Percentiles rank a stretch among this genome's conserved stretches.
phyloP scores from a whole-genome alignment of 2,113 vertebrate genomes.

The Grammomys dolichurus region DNA sequence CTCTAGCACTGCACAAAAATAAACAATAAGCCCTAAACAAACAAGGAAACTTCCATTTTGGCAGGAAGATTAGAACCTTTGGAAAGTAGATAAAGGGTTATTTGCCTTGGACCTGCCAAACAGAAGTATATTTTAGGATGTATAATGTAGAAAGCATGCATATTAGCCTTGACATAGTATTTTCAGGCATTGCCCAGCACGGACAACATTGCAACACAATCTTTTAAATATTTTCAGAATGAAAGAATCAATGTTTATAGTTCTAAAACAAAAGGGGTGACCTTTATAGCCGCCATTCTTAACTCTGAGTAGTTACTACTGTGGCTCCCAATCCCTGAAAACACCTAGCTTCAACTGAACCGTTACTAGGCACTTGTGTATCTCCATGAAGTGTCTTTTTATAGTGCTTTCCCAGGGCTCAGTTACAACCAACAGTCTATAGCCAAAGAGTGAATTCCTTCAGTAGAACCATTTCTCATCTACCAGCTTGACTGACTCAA shows the following conservation, averaged over 20 bases:
- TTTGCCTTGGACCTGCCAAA: not conserved
- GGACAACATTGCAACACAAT: not conserved
- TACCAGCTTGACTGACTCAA: not conserved
- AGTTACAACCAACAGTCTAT: not conserved
- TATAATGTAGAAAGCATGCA: not conserved
- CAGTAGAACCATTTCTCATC: not conserved
- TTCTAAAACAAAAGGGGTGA: slow-evolving; percentile 15
- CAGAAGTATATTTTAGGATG: not conserved
- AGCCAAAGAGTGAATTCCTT: slow-evolving; percentile 37
- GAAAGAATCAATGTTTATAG: slow-evolving; percentile 35
- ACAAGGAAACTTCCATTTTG: not conserved
- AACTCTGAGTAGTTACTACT: not conserved
- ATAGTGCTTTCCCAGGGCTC: not conserved
- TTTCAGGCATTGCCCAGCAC: not conserved
- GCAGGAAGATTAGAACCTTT: not conserved
- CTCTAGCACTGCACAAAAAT: not conserved
- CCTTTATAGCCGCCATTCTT: not conserved
- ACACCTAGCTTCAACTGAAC: not conserved
- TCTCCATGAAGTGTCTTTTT: not conserved
- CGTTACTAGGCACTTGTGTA: not conserved
- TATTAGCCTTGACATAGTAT: not conserved
- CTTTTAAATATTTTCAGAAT: slow-evolving; percentile 45
- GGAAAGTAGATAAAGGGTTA: not conserved
- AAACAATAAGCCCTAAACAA: not conserved
- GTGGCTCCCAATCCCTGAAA: not conserved